Evolutionary conservation across 1,140 invertebrate genomes (phyloP).

Genomic region (Pantala flavescens): DNA sequence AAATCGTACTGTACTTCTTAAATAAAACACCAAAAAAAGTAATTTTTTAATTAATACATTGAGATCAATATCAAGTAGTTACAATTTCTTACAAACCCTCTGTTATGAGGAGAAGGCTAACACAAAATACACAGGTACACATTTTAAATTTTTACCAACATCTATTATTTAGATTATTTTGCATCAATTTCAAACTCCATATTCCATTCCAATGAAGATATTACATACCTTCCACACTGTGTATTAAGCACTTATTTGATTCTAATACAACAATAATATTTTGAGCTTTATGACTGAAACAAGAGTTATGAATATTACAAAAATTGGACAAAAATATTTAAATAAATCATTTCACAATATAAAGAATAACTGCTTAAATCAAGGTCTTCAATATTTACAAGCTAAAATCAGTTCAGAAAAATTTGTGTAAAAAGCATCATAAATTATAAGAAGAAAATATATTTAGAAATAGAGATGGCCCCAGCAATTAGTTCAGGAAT

Average conservation of each 20-base stretch:
- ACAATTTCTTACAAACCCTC: constrained; percentile 1
- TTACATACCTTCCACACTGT: background rate
- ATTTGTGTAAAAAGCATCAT: background rate
- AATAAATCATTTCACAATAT: background rate
- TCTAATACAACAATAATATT: background rate
- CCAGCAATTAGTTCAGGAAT: background rate
- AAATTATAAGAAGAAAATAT: background rate
- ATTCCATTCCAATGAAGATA: background rate
- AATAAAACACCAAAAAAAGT: no score
- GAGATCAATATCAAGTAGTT: background rate
- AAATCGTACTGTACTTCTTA: no score
- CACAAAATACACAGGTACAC: constrained; percentile 5
- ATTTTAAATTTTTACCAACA: background rate
- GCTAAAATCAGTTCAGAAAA: constrained; percentile 7
- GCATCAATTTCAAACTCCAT: background rate
- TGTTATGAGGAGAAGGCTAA: background rate
- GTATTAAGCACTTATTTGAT: background rate
- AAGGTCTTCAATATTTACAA: background rate
- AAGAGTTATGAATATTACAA: background rate
- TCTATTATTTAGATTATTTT: constrained; percentile 9
- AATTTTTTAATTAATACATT: background rate
- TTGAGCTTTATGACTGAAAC: background rate
- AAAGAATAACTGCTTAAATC: background rate
- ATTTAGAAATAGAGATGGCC: background rate
- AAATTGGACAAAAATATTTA: background rate